Evolutionary conservation across 2,113 vertebrate genomes (phyloP).

Genomic region (Solea senegalensis): DNA sequence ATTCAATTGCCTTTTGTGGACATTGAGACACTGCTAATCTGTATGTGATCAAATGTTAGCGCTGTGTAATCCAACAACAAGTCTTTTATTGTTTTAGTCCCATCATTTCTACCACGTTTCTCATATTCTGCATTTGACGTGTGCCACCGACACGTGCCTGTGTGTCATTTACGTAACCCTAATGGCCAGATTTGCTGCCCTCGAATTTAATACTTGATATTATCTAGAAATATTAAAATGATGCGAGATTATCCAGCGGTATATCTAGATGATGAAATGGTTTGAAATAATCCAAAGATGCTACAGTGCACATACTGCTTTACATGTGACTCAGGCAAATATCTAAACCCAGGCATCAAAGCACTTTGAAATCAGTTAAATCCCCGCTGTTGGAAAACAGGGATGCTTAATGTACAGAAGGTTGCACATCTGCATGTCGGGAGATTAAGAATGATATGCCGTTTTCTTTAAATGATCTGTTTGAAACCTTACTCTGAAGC

Average conservation of each 20-base stretch:
- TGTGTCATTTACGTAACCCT: conserved; percentile 28
- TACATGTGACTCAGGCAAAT: conserved; percentile 45
- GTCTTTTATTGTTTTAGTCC: conserved; percentile 5
- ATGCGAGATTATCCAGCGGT: conserved; percentile 46
- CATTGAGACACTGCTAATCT: conserved; percentile 7
- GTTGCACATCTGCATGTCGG: background rate
- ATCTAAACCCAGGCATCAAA: conserved; percentile 49
- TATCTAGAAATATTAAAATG: conserved; percentile 43
- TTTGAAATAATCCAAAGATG: conserved; percentile 59
- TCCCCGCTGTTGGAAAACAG: conserved; percentile 35
- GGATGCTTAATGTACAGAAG: conserved; percentile 23
- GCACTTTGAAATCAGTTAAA: conserved; percentile 45
- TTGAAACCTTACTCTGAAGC: too few species aligned
- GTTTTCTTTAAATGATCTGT: background rate
- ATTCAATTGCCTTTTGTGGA: conserved; percentile 36
- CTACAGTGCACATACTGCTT: conserved; percentile 26
- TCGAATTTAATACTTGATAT: conserved; percentile 38
- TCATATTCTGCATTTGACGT: background rate
- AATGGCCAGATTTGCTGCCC: conserved; percentile 3
- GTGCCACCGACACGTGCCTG: background rate
- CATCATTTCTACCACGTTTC: background rate
- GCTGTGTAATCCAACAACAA: conserved; percentile 1
- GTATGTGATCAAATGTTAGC: conserved; percentile 18
- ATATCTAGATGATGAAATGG: conserved; percentile 26
- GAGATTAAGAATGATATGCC: too few species aligned